phyloP scores from a whole-genome alignment of 2,888 invertebrate species.

The Hyposoter didymator region DNA sequence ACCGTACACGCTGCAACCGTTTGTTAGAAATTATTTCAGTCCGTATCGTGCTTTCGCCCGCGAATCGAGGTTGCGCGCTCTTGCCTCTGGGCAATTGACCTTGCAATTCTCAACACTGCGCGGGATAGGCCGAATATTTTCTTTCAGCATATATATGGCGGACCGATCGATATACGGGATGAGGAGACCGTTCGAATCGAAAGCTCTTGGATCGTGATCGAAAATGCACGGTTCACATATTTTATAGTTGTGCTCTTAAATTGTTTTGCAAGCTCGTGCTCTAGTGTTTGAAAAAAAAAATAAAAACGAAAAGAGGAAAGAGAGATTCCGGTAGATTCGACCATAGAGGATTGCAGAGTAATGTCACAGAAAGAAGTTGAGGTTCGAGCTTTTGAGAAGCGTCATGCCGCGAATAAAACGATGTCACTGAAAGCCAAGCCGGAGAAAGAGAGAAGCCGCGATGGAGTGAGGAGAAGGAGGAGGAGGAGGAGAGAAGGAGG shows the following conservation, averaged over 20 bases:
- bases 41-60: background rate
- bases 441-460: slow-evolving; percentile 18
- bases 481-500: slow-evolving; percentile 10
- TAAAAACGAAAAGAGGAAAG: background rate
- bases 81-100: slow-evolving; percentile 4
- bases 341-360: slow-evolving; percentile 24
- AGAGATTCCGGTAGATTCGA: slow-evolving; percentile 37
- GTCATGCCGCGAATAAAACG: slow-evolving; percentile 60
- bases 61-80: background rate
- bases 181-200: background rate
- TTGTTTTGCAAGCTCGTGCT: background rate
- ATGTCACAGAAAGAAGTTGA: slow-evolving; percentile 20
- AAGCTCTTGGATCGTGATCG: background rate
- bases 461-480: slow-evolving; percentile 16
- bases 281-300: background rate
- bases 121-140: background rate
- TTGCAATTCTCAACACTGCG: background rate
- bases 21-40: background rate
- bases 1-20: background rate
- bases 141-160: background rate
- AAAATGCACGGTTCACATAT: background rate
- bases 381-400: slow-evolving; percentile 61
- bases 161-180: background rate
- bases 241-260: background rate
- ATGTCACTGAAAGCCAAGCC: slow-evolving; percentile 59